These are phyloP conservation scores for Cephalopachus bancanus DNA, from an alignment of 2,797 vertebrate species.

Conservation along the genomic window DNA sequence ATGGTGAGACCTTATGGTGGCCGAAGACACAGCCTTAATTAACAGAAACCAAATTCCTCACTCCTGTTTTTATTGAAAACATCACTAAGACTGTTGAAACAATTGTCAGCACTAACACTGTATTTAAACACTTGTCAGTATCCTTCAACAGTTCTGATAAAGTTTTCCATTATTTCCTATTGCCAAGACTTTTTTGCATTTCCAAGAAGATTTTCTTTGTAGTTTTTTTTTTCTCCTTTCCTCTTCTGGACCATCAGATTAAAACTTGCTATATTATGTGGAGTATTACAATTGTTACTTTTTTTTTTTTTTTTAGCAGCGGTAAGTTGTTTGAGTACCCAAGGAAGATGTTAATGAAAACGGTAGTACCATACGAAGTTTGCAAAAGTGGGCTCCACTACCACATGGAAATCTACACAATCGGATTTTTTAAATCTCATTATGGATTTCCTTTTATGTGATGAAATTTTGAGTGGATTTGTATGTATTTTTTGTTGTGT, in stretches of 20 bases:
- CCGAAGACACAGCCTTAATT: neutral
- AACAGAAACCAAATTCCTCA: neutral
- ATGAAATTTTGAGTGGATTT: neutral
- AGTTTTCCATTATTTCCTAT: neutral
- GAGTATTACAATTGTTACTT: neutral
- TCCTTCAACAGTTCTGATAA: neutral
- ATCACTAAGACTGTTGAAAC: neutral
- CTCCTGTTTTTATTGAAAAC: constrained; percentile 25
- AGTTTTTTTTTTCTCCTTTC: neutral
- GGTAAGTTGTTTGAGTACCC: neutral
- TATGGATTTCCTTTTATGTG: constrained; percentile 2
- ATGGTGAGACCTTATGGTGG: neutral
- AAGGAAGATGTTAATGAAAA: neutral
- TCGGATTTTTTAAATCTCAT: constrained; percentile 1
- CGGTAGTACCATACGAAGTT: neutral
- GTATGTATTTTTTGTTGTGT: neutral
- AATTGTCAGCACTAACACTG: neutral
- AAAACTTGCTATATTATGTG: neutral
- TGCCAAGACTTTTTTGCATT: neutral
- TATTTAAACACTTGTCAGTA: neutral
- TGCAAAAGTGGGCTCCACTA: neutral
- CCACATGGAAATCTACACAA: neutral
- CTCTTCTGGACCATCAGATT: neutral
- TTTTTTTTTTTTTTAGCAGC: neutral
- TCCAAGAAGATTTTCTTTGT: constrained; percentile 16